Conservation (phyloP, 2,113 vertebrate genomes). For the Misgurnus mizolepis region DNA sequence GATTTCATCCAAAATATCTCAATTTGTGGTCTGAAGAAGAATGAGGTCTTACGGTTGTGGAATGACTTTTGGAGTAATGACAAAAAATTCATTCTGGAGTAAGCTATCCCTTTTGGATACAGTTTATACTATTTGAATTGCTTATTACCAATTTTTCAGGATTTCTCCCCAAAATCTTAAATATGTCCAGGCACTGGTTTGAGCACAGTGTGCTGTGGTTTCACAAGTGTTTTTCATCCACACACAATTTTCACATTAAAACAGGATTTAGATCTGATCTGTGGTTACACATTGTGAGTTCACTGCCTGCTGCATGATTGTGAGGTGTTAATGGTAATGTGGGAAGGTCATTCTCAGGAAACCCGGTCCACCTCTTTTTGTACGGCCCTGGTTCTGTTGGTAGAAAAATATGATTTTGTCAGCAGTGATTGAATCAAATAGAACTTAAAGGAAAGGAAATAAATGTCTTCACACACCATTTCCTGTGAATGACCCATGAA, state of each 20-base stretch:
- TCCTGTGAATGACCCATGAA: not conserved
- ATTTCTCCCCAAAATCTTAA: constrained; percentile 58
- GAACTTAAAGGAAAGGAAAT: too few relatives aligned
- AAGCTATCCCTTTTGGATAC: not conserved
- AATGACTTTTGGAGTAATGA: too few relatives aligned
- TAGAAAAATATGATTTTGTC: too few relatives aligned
- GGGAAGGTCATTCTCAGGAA: too few relatives aligned
- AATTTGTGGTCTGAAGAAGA: too few relatives aligned
- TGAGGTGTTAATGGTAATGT: not conserved
- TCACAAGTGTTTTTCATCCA: constrained; percentile 33
- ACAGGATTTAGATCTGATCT: not conserved
- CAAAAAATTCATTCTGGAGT: too few relatives aligned
- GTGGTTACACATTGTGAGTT: constrained; percentile 55
- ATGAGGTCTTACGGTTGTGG: too few relatives aligned
- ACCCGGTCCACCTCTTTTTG: too few relatives aligned
- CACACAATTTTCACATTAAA: not conserved
- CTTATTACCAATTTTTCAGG: not conserved
- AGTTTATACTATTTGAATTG: not conserved
- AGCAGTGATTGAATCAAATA: too few relatives aligned
- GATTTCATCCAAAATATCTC: too few relatives aligned
- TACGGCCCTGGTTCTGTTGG: too few relatives aligned
- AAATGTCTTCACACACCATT: too few relatives aligned
- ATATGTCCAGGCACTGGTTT: constrained; percentile 63
- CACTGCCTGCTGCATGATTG: constrained; percentile 32
- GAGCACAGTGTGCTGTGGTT: constrained; percentile 56